Conservation (phyloP, 2,113 vertebrate genomes). For the Argyrosomus japonicus region DNA sequence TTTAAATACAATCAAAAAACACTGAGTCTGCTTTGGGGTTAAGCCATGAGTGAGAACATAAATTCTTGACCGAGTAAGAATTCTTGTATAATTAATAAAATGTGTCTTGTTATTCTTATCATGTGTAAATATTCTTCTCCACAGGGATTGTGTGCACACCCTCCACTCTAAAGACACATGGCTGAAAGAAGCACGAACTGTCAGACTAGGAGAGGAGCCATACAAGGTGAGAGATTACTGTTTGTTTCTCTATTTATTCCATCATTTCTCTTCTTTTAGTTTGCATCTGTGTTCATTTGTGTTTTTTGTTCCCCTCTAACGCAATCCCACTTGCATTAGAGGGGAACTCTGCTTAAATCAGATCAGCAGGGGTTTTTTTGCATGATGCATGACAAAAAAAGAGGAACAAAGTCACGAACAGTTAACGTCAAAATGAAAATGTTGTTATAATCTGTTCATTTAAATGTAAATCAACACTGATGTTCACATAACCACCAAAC, state of each 20-base stretch:
- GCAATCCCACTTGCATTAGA: not conserved
- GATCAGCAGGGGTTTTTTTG: not conserved
- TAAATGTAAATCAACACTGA: not conserved
- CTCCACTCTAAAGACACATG: conserved; percentile 96
- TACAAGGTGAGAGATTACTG: conserved; percentile 86
- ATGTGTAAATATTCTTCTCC: not conserved
- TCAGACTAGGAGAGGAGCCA: conserved; percentile 92
- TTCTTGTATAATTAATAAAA: not conserved
- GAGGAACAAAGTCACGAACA: not conserved
- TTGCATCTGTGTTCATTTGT: not conserved
- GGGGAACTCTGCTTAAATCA: not conserved
- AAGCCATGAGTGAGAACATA: not conserved
- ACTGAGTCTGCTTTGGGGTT: not conserved
- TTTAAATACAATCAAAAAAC: not conserved
- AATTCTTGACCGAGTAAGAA: not conserved
- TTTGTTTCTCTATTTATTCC: not conserved
- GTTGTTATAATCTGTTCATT: not conserved
- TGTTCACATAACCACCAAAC: not conserved
- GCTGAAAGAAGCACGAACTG: conserved; percentile 95
- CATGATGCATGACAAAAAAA: not conserved
- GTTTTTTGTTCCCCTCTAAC: not conserved
- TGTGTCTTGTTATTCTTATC: not conserved
- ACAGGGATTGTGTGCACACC: conserved; percentile 94
- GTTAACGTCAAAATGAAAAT: conserved; percentile 11
- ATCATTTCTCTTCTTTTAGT: not conserved